Evolutionary conservation across 2,113 vertebrate genomes (phyloP).

Genomic region (Syrrhaptes paradoxus): DNA sequence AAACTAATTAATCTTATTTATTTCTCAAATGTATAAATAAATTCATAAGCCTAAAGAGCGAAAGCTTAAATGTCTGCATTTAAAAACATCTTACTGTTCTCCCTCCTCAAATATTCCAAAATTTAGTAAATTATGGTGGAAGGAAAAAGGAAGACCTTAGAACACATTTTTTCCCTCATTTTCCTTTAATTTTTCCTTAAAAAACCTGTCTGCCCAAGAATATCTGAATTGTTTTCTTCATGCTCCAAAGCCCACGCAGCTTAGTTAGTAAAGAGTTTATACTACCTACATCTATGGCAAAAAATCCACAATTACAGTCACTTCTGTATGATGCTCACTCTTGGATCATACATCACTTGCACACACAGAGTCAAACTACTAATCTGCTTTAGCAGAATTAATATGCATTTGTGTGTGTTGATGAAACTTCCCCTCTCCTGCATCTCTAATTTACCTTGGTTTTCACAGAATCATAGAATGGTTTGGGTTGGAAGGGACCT

Average conservation of each 20-base stretch:
- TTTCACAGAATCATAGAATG: background rate
- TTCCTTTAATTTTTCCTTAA: background rate
- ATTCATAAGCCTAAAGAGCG: background rate
- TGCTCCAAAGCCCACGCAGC: background rate
- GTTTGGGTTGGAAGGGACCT: too few relatives aligned
- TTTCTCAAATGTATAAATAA: background rate
- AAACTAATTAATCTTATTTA: background rate
- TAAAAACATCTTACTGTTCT: background rate
- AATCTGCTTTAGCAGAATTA: background rate
- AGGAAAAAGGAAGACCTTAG: background rate
- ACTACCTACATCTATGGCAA: background rate
- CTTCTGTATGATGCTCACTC: background rate
- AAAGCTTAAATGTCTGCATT: background rate
- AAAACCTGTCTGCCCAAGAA: background rate
- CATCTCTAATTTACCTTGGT: background rate
- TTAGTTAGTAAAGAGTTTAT: background rate
- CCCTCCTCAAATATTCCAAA: background rate
- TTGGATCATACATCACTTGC: background rate
- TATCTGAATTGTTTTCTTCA: background rate
- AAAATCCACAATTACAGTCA: background rate
- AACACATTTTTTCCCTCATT: background rate
- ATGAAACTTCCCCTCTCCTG: background rate
- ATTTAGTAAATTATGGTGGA: background rate
- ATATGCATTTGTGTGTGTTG: background rate
- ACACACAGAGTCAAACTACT: background rate